Conservation (phyloP, 2,113 vertebrate species). For the Antigone vipio region DNA sequence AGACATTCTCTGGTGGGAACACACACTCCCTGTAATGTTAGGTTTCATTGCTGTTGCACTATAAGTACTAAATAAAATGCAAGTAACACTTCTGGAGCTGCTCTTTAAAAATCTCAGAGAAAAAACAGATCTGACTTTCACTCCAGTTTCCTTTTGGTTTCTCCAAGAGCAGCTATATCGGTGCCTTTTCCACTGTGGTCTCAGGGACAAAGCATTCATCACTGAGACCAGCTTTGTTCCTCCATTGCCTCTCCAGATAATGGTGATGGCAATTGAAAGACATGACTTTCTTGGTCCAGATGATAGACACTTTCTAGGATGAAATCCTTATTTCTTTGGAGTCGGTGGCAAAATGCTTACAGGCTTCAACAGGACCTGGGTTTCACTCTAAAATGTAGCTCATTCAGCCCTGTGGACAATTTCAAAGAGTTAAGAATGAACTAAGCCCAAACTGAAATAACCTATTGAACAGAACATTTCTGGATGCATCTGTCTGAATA, state of each 20-base stretch:
- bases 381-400: neutral
- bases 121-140: neutral
- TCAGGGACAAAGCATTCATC: neutral
- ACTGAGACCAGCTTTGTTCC: neutral
- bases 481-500: neutral
- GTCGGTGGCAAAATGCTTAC: neutral
- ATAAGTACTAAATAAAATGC: constrained; percentile 38
- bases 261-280: neutral
- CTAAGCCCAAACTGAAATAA: neutral
- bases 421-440: neutral
- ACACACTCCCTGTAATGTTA: constrained; percentile 43
- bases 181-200: neutral
- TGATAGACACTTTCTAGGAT: neutral
- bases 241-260: neutral
- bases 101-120: constrained; percentile 13
- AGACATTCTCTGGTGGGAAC: constrained; percentile 45
- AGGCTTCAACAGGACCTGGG: neutral
- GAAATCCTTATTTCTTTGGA: neutral
- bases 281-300: neutral
- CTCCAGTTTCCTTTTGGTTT: neutral
- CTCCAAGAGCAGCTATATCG: neutral
- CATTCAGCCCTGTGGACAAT: neutral
- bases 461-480: neutral
- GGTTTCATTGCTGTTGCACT: constrained; percentile 29
- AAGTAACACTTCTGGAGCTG: neutral